Percentiles rank a stretch among this genome's conserved stretches.
Evolutionary conservation across 1,140 invertebrate species (phyloP).

Genomic region (Venustaconcha ellipsiformis): DNA sequence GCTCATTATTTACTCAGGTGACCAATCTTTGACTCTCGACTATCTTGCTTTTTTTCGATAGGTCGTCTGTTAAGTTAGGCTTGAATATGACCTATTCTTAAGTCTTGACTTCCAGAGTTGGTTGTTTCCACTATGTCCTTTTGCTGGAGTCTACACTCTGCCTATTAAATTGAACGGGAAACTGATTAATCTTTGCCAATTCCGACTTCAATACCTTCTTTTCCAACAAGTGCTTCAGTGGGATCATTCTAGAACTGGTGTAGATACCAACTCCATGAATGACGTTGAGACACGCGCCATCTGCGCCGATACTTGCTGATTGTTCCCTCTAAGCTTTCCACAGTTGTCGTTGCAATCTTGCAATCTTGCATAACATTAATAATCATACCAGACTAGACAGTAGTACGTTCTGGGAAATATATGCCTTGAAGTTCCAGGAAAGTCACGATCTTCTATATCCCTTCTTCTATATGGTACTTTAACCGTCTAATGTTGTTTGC

Average conservation of each 20-base stretch:
- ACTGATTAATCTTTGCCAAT: no score
- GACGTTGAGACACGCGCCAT: conserved; percentile 19
- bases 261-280: conserved; percentile 25
- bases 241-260: conserved; percentile 15
- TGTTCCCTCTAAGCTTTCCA: no score
- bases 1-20: no score
- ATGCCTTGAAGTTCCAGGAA: conserved; percentile 33
- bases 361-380: neutral
- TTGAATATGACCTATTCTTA: no score
- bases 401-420: conserved; percentile 28
- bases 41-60: no score
- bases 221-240: conserved; percentile 17
- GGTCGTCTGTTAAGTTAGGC: no score
- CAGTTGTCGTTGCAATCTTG: neutral
- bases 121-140: no score
- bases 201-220: conserved; percentile 7
- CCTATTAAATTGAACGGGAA: no score
- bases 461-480: neutral
- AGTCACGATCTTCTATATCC: conserved; percentile 25
- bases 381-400: conserved; percentile 24
- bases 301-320: neutral
- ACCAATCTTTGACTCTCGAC: no score
- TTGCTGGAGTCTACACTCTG: no score
- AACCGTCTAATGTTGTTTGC: conserved; percentile 5
- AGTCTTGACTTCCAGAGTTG: no score